Conservation (phyloP, 2,888 invertebrate species). For the Conchocele bisecta region DNA sequence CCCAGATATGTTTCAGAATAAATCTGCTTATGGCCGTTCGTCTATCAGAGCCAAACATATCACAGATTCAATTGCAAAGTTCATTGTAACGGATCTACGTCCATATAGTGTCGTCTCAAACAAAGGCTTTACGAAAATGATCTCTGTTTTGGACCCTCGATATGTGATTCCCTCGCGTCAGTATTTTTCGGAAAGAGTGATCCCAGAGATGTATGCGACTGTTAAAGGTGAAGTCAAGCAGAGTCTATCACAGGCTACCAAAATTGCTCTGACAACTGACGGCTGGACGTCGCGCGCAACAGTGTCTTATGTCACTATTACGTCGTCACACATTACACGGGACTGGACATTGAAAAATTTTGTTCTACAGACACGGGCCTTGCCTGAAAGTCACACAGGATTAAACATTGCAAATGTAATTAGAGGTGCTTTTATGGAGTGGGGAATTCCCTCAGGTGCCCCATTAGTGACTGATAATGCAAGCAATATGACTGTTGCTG, state of each 20-base stretch:
- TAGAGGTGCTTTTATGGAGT: background rate
- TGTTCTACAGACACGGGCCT: constrained; percentile 4
- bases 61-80: background rate
- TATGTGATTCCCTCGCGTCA: constrained; percentile 12
- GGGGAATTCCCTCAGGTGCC: background rate
- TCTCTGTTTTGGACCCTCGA: no score
- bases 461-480: constrained; percentile 15
- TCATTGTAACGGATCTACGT: constrained; percentile 6
- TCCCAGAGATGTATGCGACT: constrained; percentile 21
- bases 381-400: constrained; percentile 4
- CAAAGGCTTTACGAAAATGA: constrained; percentile 12
- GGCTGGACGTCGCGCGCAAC: constrained; percentile 16
- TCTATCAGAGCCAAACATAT: background rate
- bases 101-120: constrained; percentile 10
- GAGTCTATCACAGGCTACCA: constrained; percentile 15
- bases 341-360: constrained; percentile 34
- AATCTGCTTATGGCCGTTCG: no score
- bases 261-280: constrained; percentile 25
- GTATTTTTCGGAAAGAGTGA: constrained; percentile 15
- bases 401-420: constrained; percentile 1
- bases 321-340: constrained; percentile 19
- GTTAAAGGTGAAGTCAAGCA: constrained; percentile 3
- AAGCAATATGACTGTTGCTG: background rate
- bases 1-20: no score
- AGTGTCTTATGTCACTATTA: constrained; percentile 22